Conservation (phyloP, 2,888 invertebrate species). For the Nephrocerus scutellatus region DNA sequence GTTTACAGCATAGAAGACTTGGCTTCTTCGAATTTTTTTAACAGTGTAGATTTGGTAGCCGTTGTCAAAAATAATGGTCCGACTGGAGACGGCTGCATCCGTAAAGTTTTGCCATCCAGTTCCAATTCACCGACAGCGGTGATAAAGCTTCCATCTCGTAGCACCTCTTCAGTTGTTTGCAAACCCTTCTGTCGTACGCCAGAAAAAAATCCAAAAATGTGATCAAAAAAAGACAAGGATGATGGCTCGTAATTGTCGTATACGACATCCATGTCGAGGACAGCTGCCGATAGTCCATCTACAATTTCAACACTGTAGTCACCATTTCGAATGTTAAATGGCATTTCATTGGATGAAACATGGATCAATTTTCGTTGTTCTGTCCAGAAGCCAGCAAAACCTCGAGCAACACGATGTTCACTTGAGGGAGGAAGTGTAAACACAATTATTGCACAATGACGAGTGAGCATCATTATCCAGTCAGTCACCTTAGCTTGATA, state of each 20-base stretch:
- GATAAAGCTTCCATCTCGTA: constrained; percentile 71
- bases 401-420: constrained; percentile 76
- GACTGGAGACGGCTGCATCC: constrained; percentile 65
- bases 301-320: constrained; percentile 62
- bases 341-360: constrained; percentile 70
- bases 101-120: constrained; percentile 57
- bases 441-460: background rate
- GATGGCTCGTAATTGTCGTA: constrained; percentile 73
- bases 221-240: constrained; percentile 67
- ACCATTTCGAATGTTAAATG: constrained; percentile 65
- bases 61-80: constrained; percentile 75
- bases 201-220: constrained; percentile 77
- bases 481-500: constrained; percentile 57
- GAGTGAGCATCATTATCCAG: too few species aligned
- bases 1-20: constrained; percentile 61
- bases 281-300: constrained; percentile 66
- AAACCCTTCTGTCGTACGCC: constrained; percentile 76
- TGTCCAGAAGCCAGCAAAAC: constrained; percentile 79
- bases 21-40: constrained; percentile 65
- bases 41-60: constrained; percentile 65
- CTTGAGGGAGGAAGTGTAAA: constrained; percentile 40
- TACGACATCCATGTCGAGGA: constrained; percentile 70
- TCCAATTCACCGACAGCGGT: constrained; percentile 75
- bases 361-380: constrained; percentile 73
- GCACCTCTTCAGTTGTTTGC: constrained; percentile 81